Percentiles rank a stretch among this genome's conserved stretches.
These are phyloP conservation scores for Pelobates cultripes DNA, from an alignment of 2,797 vertebrate genomes.

Conservation along the genomic window DNA sequence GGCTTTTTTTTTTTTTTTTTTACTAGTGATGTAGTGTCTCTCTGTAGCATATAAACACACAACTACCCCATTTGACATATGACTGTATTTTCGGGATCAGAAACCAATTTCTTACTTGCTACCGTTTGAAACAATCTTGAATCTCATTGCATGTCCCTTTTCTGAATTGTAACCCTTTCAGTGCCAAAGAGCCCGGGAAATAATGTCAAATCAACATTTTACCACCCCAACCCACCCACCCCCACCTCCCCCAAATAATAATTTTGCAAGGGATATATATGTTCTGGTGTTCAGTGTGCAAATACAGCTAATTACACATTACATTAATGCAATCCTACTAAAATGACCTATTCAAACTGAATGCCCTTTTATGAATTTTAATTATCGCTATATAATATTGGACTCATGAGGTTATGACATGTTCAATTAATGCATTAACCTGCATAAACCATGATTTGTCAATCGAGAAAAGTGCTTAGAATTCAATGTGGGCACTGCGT, in stretches of 20 bases:
- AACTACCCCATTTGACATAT: not conserved
- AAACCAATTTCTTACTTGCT: too few species aligned
- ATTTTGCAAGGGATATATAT: too few species aligned
- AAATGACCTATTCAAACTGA: conserved; percentile 20
- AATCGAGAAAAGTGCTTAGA: not conserved
- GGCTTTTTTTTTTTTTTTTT: too few species aligned
- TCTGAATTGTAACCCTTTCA: not conserved
- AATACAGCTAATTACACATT: too few species aligned
- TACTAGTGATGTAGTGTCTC: not conserved
- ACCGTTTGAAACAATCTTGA: too few species aligned
- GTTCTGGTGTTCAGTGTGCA: too few species aligned
- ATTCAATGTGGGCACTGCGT: not conserved
- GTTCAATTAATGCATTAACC: not conserved
- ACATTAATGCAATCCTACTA: conserved; percentile 36
- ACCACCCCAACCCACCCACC: too few species aligned
- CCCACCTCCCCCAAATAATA: too few species aligned
- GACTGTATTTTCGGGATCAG: not conserved
- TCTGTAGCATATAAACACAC: not conserved
- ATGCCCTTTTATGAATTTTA: conserved; percentile 34
- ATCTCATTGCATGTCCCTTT: not conserved
- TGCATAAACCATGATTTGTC: not conserved
- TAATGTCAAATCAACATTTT: too few species aligned
- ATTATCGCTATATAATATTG: conserved; percentile 38
- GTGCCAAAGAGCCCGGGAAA: not conserved
- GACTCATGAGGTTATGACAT: conserved; percentile 30